Evolutionary conservation across 2,797 vertebrate species (phyloP).

Genomic region (Acipenser ruthenus): DNA sequence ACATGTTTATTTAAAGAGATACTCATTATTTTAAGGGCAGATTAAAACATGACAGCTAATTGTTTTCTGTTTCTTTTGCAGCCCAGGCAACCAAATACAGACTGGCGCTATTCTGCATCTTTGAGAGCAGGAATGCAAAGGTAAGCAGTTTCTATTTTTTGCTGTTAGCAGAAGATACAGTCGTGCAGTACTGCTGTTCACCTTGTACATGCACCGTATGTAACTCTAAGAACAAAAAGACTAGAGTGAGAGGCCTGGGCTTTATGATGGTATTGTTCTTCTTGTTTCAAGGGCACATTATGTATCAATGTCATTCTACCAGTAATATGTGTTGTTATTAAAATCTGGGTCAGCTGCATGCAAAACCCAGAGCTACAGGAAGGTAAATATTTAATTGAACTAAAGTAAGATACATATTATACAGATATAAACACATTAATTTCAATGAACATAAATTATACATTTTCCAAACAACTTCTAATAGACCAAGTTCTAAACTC

Average conservation of each 20-base stretch:
- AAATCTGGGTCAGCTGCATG: not conserved
- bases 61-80: constrained; percentile 60
- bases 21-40: constrained; percentile 31
- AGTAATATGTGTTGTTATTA: not conserved
- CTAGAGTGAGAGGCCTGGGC: too few relatives aligned
- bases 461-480: too few relatives aligned
- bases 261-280: too few relatives aligned
- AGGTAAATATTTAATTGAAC: too few relatives aligned
- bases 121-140: constrained; percentile 96
- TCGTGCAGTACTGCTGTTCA: too few relatives aligned
- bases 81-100: constrained; percentile 80
- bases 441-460: too few relatives aligned
- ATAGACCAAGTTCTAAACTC: too few relatives aligned
- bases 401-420: too few relatives aligned
- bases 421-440: too few relatives aligned
- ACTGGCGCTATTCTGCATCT: constrained; percentile 97
- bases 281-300: too few relatives aligned
- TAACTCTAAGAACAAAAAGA: too few relatives aligned
- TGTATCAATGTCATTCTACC: not conserved
- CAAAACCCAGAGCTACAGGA: not conserved
- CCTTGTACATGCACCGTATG: too few relatives aligned
- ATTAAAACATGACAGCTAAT: constrained; percentile 23
- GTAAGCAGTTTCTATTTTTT: constrained; percentile 49
- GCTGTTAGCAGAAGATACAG: not conserved
- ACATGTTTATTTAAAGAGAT: constrained; percentile 49